Conservation (phyloP, 2,113 vertebrate genomes). For the Nesogale talazaci region DNA sequence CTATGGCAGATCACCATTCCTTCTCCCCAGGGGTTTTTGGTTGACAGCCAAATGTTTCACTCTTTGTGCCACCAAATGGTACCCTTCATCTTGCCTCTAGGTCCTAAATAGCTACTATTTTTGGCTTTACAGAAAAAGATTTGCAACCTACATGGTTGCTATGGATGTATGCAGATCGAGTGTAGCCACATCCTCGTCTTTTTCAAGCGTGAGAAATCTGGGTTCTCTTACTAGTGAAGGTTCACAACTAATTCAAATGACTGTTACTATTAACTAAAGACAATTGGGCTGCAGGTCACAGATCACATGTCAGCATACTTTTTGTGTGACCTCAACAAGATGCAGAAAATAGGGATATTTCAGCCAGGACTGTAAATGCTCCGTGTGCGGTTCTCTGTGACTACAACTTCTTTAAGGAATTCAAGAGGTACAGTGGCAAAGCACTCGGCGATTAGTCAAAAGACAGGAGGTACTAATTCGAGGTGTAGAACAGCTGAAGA, state of each 20-base stretch:
- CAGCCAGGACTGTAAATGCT: not conserved
- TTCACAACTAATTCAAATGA: not conserved
- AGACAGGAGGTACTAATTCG: not conserved
- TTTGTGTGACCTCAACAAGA: not conserved
- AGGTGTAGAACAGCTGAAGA: not conserved
- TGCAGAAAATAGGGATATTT: not conserved
- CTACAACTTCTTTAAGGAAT: not conserved
- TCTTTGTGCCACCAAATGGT: not conserved
- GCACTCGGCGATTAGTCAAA: too few species aligned
- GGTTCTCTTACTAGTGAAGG: not conserved
- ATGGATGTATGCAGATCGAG: not conserved
- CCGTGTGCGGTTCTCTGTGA: not conserved
- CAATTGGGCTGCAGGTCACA: not conserved
- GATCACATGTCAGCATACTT: not conserved
- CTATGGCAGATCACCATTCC: not conserved
- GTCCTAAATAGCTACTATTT: not conserved
- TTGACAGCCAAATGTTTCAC: not conserved
- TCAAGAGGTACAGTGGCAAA: too few species aligned
- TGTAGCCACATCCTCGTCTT: not conserved
- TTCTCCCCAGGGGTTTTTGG: not conserved
- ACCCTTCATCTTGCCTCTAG: not conserved
- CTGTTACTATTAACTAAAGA: not conserved
- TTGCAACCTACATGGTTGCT: not conserved
- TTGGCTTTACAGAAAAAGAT: not conserved
- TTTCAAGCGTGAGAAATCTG: not conserved